These are phyloP conservation scores for Anthrax anthrax DNA, from an alignment of 2,888 invertebrate genomes.

Conservation along the genomic window DNA sequence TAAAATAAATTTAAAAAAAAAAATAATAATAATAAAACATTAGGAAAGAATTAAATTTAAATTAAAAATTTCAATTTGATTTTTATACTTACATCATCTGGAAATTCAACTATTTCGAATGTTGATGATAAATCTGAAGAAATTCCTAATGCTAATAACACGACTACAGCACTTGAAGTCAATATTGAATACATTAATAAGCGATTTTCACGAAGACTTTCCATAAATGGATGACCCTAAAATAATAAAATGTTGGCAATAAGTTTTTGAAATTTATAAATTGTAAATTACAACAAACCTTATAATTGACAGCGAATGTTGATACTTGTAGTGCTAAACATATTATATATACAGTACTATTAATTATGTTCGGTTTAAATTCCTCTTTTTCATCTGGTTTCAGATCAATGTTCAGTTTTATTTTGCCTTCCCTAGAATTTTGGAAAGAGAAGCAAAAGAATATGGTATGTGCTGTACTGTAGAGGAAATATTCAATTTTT, in stretches of 20 bases:
- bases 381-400: conserved; percentile 58
- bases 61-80: neutral
- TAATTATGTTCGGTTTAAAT: conserved; percentile 87
- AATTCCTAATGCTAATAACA: conserved; percentile 70
- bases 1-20: conserved; percentile 35
- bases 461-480: too few species aligned
- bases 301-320: conserved; percentile 97
- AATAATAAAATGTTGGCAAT: neutral
- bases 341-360: conserved; percentile 96
- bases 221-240: conserved; percentile 98
- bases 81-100: conserved; percentile 60
- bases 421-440: conserved; percentile 42
- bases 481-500: too few species aligned
- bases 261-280: neutral
- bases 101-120: conserved; percentile 93
- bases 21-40: conserved; percentile 2
- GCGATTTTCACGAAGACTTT: conserved; percentile 82
- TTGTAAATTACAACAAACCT: conserved; percentile 41
- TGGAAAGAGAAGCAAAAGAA: too few species aligned
- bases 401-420: conserved; percentile 43
- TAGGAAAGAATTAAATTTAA: neutral
- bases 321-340: conserved; percentile 95
- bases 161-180: conserved; percentile 65
- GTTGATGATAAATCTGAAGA: conserved; percentile 73
- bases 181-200: conserved; percentile 82